Evolutionary conservation across 92 coral and sea anemone species (phyloP), one percentile per base, ranked within the genome.

Genomic region (Epizoanthus ramosus): DNA sequence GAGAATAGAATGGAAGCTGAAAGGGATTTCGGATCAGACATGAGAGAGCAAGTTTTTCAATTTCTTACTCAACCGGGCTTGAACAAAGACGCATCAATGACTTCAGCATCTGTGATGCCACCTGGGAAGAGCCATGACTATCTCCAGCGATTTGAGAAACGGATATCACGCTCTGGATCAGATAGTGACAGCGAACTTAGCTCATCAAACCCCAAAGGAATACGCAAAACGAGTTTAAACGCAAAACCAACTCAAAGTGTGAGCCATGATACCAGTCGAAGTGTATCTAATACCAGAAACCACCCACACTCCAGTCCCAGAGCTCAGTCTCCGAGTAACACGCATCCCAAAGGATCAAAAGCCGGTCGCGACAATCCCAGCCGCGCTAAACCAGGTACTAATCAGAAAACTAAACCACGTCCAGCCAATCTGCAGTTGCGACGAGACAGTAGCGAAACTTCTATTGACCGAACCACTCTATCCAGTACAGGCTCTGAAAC

Each of bases 1-100:
- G 79, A 83, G 4, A 89, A 76, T 50, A 23, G 63, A 63, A 88
- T 93, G 97, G 85, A 93, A 68, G 93, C 98, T 13, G 98, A 93
- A 73, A 80, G 91, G 35, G 97, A 93, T 52, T 66, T 88, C n/a
- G 64, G 84, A 61, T 67, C 60, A 19, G 71, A 75, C 63, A 35
- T 19, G 19, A 75, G 63, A 60, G 82, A 63, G 47, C 45, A 39
- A 12, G 37, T 22, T 4, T n/a, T 23, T 77, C 33, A 41, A 8
- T 13, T 8, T 12, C 54, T 25, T 7, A n/a, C 4, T n/a, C 68
- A 37, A 57, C 53, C 59, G 54, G 54, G 13, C 16, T 43, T 56
- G 82, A 67, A 54, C 45, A 15, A 43, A 43, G 18, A 6, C 52
- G 53, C 15, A 6, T 52, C 12, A 22, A 33, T 14, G 59, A 65